A percentile compares a stretch with the other conserved stretches of the same genome.
Evolutionary conservation across 2,797 vertebrate species (phyloP).

Genomic region (Delichon dasypus): DNA sequence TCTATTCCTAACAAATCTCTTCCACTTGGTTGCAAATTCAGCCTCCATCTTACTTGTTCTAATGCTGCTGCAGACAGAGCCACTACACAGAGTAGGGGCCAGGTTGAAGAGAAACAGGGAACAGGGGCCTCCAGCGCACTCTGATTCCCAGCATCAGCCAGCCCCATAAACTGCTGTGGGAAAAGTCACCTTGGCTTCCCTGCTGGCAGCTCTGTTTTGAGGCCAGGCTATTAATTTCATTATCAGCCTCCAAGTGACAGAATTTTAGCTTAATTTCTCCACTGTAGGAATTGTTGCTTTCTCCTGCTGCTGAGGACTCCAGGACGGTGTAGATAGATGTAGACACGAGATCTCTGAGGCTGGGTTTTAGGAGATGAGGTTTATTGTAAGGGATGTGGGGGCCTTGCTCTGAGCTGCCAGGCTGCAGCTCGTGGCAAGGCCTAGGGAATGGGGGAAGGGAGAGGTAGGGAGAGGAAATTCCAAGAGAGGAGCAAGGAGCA

Average conservation of each 20-base stretch:
- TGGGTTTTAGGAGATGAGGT: too few relatives aligned
- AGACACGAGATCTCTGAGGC: too few relatives aligned
- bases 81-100: neutral
- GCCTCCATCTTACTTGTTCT: neutral
- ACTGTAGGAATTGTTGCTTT: too few relatives aligned
- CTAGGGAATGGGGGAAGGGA: too few relatives aligned
- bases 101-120: neutral
- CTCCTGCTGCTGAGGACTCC: too few relatives aligned
- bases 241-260: neutral
- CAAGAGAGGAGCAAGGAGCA: too few relatives aligned
- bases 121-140: neutral
- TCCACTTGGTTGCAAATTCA: neutral
- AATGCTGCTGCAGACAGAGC: neutral
- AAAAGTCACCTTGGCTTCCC: neutral
- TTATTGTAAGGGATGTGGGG: too few relatives aligned
- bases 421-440: too few relatives aligned
- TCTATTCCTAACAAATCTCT: neutral
- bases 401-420: too few relatives aligned
- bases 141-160: neutral
- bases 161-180: neutral
- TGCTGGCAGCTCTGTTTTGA: neutral
- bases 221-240: neutral
- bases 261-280: neutral
- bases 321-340: too few relatives aligned
- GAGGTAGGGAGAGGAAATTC: too few relatives aligned